Evolutionary conservation across 2,888 invertebrate species (phyloP).

Genomic region (Ashinkailepas kermadecensis): DNA sequence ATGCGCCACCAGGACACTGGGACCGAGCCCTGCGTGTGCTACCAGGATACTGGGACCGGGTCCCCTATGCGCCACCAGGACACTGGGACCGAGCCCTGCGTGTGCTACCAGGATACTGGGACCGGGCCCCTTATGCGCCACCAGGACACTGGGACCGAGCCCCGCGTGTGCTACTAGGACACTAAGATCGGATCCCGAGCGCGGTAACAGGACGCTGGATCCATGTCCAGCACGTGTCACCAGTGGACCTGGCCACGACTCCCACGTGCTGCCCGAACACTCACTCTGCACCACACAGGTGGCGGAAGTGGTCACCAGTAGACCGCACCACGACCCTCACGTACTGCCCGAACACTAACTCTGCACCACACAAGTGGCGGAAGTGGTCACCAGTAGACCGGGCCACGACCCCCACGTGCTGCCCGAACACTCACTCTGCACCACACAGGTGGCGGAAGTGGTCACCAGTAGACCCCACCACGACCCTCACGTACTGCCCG

Average conservation of each 20-base stretch:
- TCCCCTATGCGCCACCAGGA: too few species aligned
- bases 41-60: too few species aligned
- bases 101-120: too few species aligned
- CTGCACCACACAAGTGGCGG: conserved; percentile 77
- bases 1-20: too few species aligned
- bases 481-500: too few species aligned
- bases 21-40: too few species aligned
- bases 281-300: conserved; percentile 67
- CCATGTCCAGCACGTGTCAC: too few species aligned
- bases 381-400: conserved; percentile 61
- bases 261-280: not conserved
- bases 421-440: conserved; percentile 48
- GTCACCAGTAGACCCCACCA: conserved; percentile 55
- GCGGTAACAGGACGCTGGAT: too few species aligned
- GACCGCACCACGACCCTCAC: not conserved
- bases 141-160: too few species aligned
- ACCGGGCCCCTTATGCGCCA: too few species aligned
- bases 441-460: conserved; percentile 78
- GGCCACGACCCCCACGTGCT: not conserved
- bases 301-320: conserved; percentile 74
- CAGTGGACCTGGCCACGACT: not conserved
- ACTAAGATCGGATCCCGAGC: too few species aligned
- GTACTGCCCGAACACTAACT: conserved; percentile 37
- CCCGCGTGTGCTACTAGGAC: not conserved
- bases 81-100: too few species aligned